Evolutionary conservation across 1,140 invertebrate genomes (phyloP).

Genomic region (Pogonomyrmex californicus): DNA sequence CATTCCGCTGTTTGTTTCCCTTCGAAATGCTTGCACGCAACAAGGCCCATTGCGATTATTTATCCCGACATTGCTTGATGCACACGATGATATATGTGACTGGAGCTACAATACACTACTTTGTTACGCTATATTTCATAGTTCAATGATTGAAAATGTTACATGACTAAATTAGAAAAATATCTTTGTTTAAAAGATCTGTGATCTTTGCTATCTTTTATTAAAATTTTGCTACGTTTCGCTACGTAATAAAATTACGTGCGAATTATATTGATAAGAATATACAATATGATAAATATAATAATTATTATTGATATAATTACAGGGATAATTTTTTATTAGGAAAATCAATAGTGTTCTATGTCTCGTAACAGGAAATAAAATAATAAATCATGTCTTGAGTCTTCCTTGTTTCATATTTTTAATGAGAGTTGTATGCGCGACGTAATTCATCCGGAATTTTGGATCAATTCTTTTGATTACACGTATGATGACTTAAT

Average conservation of each 20-base stretch:
- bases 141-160: background rate
- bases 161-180: conserved; percentile 1
- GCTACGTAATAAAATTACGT: background rate
- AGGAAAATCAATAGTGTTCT: background rate
- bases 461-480: conserved; percentile 18
- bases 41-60: conserved; percentile 25
- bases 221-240: background rate
- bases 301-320: background rate
- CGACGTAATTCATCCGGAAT: background rate
- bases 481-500: conserved; percentile 40
- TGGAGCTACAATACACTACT: background rate
- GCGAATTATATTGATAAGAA: background rate
- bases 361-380: background rate
- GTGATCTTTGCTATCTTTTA: background rate
- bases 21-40: conserved; percentile 14
- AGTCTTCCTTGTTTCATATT: background rate
- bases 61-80: background rate
- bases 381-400: background rate
- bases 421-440: background rate
- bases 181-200: background rate
- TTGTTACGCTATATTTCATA: background rate
- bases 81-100: background rate
- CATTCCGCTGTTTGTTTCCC: conserved; percentile 52
- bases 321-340: background rate
- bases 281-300: background rate